A percentile compares a stretch with the other conserved stretches of the same genome.
Evolutionary conservation across 2,797 vertebrate genomes (phyloP).

Genomic region (Falco biarmicus): DNA sequence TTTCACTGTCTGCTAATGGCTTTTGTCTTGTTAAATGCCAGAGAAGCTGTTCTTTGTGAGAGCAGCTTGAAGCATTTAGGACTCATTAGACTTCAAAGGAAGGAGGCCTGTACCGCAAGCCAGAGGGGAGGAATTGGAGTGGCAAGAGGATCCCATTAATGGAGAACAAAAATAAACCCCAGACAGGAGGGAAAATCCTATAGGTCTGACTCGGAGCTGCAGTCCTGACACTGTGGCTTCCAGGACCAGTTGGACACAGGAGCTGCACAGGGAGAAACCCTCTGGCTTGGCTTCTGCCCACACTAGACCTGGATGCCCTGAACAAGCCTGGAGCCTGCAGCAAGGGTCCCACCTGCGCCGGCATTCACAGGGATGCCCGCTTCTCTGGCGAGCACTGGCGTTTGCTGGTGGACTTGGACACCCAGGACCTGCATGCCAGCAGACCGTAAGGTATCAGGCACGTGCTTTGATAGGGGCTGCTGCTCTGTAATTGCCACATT

Average conservation of each 20-base stretch:
- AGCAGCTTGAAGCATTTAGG: constrained; percentile 68
- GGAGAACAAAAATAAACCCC: constrained; percentile 59
- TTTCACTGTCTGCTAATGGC: constrained; percentile 44
- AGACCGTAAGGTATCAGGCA: neutral
- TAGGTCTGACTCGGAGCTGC: constrained; percentile 69
- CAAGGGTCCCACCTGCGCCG: neutral
- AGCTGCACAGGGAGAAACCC: neutral
- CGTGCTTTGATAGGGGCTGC: neutral
- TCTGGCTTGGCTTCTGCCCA: neutral
- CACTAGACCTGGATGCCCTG: neutral
- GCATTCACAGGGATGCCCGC: fast-evolving
- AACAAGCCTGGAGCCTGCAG: neutral
- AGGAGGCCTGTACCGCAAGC: neutral
- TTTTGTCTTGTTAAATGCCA: constrained; percentile 40
- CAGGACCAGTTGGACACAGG: neutral
- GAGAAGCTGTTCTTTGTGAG: neutral
- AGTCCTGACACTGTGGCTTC: neutral
- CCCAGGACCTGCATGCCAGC: neutral
- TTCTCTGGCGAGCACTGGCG: fast-evolving
- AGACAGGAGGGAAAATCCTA: constrained; percentile 70
- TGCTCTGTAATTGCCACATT: fast-evolving
- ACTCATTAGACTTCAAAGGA: constrained; percentile 66
- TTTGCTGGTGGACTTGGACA: neutral
- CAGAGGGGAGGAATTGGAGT: constrained; percentile 42
- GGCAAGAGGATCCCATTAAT: constrained; percentile 61